These are phyloP conservation scores for Pomatorhinus ruficollis DNA, from an alignment of 2,113 vertebrate genomes.

Conservation along the genomic window DNA sequence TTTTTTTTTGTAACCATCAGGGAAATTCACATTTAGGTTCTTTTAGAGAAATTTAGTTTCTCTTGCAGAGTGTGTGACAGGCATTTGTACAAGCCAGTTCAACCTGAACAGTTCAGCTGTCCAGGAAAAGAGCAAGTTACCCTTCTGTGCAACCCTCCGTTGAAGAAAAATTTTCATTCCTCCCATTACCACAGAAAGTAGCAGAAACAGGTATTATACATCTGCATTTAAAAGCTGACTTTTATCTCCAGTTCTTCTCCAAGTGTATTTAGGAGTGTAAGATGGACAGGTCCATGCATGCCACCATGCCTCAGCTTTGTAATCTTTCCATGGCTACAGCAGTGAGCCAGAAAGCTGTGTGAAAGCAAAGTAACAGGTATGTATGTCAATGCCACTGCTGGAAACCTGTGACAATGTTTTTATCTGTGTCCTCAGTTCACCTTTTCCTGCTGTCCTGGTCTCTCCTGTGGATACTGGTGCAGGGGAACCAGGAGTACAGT, in stretches of 20 bases:
- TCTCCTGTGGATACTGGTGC: neutral
- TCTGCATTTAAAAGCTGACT: neutral
- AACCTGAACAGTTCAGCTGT: neutral
- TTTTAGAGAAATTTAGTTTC: neutral
- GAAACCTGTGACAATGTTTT: neutral
- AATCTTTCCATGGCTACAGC: neutral
- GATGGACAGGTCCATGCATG: neutral
- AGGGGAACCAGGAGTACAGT: neutral
- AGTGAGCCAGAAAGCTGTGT: neutral
- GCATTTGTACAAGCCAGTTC: neutral
- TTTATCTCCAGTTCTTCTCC: neutral
- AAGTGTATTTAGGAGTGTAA: neutral
- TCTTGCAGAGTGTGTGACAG: neutral
- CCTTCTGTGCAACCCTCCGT: neutral
- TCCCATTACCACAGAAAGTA: neutral
- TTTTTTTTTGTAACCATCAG: neutral
- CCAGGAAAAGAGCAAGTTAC: neutral
- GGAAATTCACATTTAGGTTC: neutral
- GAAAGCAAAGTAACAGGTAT: neutral
- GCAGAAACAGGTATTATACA: neutral
- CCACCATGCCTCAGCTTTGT: neutral
- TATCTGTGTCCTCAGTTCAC: rapidly evolving
- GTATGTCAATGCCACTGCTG: neutral
- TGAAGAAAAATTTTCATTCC: neutral
- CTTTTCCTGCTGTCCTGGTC: neutral